Evolutionary conservation across 2,888 invertebrate species (phyloP).

Genomic region (Sepiola atlantica): DNA sequence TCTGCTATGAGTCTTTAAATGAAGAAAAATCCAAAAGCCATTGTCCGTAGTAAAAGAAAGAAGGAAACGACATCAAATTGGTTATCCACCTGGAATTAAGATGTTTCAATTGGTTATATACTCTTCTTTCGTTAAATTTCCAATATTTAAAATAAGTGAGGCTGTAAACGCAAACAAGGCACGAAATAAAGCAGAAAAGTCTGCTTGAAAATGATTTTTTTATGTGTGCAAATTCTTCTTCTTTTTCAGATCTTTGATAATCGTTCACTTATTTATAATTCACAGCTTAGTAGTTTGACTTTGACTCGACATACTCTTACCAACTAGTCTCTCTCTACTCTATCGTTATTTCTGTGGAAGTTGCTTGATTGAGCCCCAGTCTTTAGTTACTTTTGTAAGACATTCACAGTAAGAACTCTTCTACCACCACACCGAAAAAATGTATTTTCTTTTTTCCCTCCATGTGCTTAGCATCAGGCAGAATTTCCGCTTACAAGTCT

Average conservation of each 20-base stretch:
- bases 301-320: neutral
- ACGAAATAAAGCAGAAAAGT: neutral
- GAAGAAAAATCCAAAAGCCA: neutral
- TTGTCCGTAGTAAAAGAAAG: neutral
- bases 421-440: no score
- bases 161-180: neutral
- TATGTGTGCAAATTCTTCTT: neutral
- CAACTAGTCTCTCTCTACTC: no score
- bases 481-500: no score
- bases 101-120: neutral
- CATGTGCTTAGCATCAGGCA: no score
- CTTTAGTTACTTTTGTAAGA: no score
- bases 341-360: no score
- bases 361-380: no score
- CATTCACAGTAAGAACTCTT: no score
- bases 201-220: neutral
- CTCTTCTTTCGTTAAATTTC: neutral
- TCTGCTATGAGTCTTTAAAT: conserved; percentile 14
- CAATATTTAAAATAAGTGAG: no score
- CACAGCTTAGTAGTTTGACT: neutral
- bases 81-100: neutral
- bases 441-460: no score
- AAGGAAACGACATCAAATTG: neutral
- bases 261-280: neutral
- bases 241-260: neutral